These are phyloP conservation scores for Ecdyonurus torrentis DNA, from an alignment of 2,888 invertebrate genomes.

Conservation along the genomic window DNA sequence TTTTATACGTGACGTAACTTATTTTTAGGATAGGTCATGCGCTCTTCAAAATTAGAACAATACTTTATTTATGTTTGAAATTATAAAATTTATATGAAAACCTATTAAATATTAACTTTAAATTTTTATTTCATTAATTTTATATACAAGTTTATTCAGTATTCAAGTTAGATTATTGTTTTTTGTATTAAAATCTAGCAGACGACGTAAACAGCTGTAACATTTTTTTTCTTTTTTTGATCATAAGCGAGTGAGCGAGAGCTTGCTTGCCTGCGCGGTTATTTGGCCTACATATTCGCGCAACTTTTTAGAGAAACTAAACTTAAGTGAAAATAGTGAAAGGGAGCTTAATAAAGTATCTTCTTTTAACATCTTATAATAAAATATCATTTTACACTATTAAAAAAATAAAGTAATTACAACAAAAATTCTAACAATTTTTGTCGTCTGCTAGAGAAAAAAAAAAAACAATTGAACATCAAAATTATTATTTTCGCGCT, in stretches of 20 bases:
- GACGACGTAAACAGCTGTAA: neutral
- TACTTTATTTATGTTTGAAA: too few species aligned
- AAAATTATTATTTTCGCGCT: too few species aligned
- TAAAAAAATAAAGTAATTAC: neutral
- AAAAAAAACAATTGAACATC: too few species aligned
- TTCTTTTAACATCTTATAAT: neutral
- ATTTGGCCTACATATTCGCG: constrained; percentile 1
- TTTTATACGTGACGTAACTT: too few species aligned
- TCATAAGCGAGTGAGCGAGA: neutral
- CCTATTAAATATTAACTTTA: too few species aligned
- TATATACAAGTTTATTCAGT: too few species aligned
- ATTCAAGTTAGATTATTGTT: too few species aligned
- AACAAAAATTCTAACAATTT: neutral
- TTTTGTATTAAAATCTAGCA: too few species aligned
- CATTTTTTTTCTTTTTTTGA: neutral
- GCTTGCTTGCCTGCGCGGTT: neutral
- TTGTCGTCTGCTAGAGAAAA: neutral
- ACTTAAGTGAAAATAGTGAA: constrained; percentile 3
- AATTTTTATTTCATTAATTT: too few species aligned
- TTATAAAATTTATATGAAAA: too few species aligned
- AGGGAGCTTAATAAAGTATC: neutral
- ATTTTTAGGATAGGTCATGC: too few species aligned
- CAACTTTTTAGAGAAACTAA: constrained; percentile 1
- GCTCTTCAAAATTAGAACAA: too few species aligned
- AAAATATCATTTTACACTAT: neutral